Evolutionary conservation across 2,113 vertebrate species (phyloP).

Genomic region (Synodontis membranacea): DNA sequence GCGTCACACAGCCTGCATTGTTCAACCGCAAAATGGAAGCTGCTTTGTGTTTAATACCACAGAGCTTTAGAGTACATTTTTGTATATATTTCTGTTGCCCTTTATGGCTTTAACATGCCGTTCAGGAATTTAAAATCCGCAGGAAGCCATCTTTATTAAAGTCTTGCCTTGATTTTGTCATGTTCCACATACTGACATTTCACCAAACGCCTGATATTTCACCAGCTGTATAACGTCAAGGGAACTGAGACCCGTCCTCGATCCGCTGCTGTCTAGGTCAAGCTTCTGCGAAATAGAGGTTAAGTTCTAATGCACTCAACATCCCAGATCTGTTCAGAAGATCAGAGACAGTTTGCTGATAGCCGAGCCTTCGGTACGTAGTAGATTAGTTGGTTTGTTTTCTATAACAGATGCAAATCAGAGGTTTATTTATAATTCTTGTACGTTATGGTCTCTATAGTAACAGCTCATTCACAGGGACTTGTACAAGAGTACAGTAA

Average conservation of each 20-base stretch:
- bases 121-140: neutral
- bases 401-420: neutral
- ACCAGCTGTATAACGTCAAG: neutral
- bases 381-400: neutral
- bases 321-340: neutral
- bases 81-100: neutral
- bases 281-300: neutral
- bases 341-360: neutral
- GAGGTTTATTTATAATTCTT: neutral
- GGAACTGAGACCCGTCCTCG: neutral
- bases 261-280: neutral
- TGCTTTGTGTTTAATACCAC: neutral
- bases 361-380: neutral
- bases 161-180: neutral
- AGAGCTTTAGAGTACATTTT: neutral
- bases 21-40: slow-evolving; percentile 1
- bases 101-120: neutral
- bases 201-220: slow-evolving; percentile 2
- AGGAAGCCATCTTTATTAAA: neutral
- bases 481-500: neutral
- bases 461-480: neutral
- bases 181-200: slow-evolving; percentile 35
- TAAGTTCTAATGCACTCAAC: neutral
- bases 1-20: neutral
- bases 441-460: neutral